A percentile compares a stretch with the other conserved stretches of the same genome.
Evolutionary conservation across 2,797 vertebrate genomes (phyloP).

Genomic region (Gallinago stenura): DNA sequence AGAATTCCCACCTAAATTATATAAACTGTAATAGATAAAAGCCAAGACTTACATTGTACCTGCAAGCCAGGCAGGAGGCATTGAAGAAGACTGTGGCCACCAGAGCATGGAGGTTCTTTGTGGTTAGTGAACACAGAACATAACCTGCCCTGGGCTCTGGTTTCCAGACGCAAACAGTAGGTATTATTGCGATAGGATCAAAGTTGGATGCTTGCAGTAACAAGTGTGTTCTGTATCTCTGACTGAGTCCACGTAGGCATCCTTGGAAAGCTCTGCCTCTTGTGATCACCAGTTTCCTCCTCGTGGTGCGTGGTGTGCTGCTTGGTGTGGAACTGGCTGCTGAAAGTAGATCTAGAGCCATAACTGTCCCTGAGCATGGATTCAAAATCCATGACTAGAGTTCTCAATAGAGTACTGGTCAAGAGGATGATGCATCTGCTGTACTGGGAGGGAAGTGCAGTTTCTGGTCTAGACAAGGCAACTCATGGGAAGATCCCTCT

Average conservation of each 20-base stretch:
- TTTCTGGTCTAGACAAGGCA: neutral
- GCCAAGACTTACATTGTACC: rapidly evolving
- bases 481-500: neutral
- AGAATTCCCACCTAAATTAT: neutral
- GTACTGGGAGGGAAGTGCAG: neutral
- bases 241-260: neutral
- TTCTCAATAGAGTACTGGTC: neutral
- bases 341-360: neutral
- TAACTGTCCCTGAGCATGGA: rapidly evolving
- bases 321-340: neutral
- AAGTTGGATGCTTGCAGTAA: neutral
- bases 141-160: neutral
- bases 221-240: neutral
- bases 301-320: rapidly evolving
- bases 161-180: neutral
- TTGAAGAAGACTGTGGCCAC: neutral
- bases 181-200: neutral
- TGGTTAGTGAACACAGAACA: neutral
- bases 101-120: rapidly evolving
- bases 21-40: neutral
- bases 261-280: neutral
- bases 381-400: neutral
- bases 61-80: neutral
- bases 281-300: neutral
- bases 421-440: neutral